phyloP scores from a whole-genome alignment of 2,113 vertebrate genomes.

The Chlamydotis undulata region DNA sequence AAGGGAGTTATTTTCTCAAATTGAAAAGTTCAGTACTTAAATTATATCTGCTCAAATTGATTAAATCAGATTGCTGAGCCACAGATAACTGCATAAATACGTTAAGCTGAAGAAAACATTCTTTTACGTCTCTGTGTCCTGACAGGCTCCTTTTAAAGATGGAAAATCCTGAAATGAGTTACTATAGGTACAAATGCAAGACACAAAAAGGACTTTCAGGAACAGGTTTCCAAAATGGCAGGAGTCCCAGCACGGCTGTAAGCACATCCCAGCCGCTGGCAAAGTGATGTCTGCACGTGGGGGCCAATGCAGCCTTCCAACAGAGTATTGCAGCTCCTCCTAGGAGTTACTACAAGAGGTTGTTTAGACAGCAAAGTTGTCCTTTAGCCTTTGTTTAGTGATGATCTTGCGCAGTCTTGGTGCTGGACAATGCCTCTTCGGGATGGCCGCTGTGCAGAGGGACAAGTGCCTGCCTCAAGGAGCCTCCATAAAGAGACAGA shows the following conservation, averaged over 20 bases:
- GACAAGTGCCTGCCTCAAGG: neutral
- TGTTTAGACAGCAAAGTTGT: neutral
- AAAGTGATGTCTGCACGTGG: neutral
- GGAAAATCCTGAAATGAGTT: neutral
- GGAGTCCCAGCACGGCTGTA: neutral
- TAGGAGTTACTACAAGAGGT: neutral
- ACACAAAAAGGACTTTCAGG: neutral
- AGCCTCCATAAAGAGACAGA: neutral
- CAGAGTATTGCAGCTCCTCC: neutral
- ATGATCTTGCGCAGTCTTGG: neutral
- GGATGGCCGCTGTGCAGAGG: neutral
- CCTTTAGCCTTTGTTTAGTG: neutral
- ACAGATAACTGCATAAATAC: slow-evolving; percentile 5
- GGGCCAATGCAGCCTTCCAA: neutral
- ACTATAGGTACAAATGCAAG: neutral
- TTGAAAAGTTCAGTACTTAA: neutral
- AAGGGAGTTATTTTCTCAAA: neutral
- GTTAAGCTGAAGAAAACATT: neutral
- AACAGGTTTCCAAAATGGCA: neutral
- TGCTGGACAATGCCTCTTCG: neutral
- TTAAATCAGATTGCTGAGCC: slow-evolving; percentile 9
- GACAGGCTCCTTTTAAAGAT: neutral
- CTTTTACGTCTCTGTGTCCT: neutral
- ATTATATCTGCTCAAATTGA: neutral
- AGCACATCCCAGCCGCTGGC: neutral